A percentile compares a stretch with the other conserved stretches of the same genome.
These are phyloP conservation scores for Amyelois transitella DNA, from an alignment of 1,140 invertebrate genomes.

Conservation along the genomic window DNA sequence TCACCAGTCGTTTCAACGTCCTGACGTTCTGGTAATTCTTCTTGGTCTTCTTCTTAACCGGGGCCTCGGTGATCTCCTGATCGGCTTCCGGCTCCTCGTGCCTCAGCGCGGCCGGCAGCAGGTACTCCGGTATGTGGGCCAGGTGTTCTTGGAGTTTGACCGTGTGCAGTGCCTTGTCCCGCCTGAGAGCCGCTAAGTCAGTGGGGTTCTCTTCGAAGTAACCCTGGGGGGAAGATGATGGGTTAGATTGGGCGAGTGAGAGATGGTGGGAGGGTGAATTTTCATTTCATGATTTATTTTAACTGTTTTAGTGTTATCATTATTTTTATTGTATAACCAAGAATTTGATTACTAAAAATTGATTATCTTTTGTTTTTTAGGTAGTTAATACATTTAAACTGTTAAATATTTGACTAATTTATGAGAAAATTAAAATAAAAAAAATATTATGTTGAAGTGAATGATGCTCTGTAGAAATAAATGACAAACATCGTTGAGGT, in stretches of 20 bases:
- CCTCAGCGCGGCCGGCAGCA: constrained; percentile 85
- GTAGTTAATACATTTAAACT: too few relatives aligned
- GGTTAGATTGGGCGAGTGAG: background rate
- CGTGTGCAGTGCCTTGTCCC: constrained; percentile 94
- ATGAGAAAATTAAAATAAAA: too few relatives aligned
- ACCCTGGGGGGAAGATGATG: constrained; percentile 70
- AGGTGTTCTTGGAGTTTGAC: constrained; percentile 90
- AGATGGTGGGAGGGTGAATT: constrained; percentile 21
- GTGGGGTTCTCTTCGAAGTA: constrained; percentile 97
- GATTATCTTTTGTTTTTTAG: too few relatives aligned
- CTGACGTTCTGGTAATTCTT: constrained; percentile 55
- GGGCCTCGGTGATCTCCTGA: constrained; percentile 26
- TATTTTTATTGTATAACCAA: too few relatives aligned
- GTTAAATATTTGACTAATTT: too few relatives aligned
- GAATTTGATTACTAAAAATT: too few relatives aligned
- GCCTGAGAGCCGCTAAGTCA: constrained; percentile 90
- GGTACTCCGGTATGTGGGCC: constrained; percentile 95
- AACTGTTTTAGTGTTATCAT: too few relatives aligned
- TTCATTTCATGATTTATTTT: too few relatives aligned
- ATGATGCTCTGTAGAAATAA: too few relatives aligned
- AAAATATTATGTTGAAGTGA: too few relatives aligned
- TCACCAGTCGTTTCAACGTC: constrained; percentile 63
- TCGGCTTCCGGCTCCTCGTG: constrained; percentile 72
- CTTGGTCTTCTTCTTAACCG: constrained; percentile 45
- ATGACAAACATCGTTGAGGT: too few relatives aligned